phyloP scores from a whole-genome alignment of 2,113 vertebrate genomes.

The Athene cunicularia region DNA sequence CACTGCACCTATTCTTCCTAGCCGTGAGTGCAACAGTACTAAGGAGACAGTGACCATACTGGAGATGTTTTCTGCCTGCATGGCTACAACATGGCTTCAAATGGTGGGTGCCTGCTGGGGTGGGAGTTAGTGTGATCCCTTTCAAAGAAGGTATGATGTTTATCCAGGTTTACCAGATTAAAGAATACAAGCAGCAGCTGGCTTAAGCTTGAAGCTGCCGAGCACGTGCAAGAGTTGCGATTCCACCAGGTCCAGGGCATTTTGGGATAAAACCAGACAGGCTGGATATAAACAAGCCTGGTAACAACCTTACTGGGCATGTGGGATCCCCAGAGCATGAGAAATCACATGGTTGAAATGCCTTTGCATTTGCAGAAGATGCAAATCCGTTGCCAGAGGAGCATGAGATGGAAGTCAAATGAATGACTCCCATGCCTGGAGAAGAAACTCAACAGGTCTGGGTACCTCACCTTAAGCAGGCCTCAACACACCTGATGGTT shows the following conservation, averaged over 20 bases:
- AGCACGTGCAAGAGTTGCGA: not conserved
- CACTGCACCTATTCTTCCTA: not conserved
- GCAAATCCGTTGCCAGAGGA: constrained; percentile 12
- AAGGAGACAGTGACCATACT: not conserved
- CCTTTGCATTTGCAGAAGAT: not conserved
- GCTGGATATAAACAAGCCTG: constrained; percentile 20
- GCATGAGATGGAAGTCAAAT: not conserved
- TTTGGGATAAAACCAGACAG: not conserved
- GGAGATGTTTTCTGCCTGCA: not conserved
- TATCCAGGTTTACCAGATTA: not conserved
- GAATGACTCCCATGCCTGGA: not conserved
- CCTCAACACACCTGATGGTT: not conserved
- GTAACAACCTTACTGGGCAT: not conserved
- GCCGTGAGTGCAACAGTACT: rapidly evolving
- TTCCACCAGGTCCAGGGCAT: not conserved
- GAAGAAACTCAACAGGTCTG: not conserved
- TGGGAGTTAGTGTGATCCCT: not conserved
- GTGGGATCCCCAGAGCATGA: not conserved
- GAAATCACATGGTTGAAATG: not conserved
- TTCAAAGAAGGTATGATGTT: not conserved
- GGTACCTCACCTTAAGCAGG: not conserved
- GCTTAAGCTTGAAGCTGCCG: not conserved
- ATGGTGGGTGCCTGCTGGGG: not conserved
- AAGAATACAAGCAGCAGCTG: not conserved
- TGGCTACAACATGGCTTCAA: not conserved